Evolutionary conservation across 2,797 vertebrate genomes (phyloP).

Genomic region (Mormyrops boulengeri): DNA sequence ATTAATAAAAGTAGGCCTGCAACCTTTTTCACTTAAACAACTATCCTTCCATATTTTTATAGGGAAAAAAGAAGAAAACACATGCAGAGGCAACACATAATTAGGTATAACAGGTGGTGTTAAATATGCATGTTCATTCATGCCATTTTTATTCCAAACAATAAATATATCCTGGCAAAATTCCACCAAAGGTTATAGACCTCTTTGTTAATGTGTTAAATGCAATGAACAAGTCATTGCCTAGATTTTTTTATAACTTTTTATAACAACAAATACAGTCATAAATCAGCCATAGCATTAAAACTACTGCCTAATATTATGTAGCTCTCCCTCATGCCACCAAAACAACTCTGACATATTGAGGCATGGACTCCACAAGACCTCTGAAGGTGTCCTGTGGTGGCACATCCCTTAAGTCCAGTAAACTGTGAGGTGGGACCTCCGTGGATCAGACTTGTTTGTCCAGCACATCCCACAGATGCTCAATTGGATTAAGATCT

Average conservation of each 20-base stretch:
- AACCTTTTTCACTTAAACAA: neutral
- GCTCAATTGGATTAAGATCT: neutral
- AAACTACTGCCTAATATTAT: neutral
- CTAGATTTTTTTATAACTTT: neutral
- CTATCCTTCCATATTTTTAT: neutral
- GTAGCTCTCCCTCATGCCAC: neutral
- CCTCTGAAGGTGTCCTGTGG: neutral
- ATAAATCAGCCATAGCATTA: neutral
- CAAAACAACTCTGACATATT: neutral
- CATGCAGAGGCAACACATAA: neutral
- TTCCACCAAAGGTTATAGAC: neutral
- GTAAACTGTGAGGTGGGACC: neutral
- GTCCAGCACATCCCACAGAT: neutral
- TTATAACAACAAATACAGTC: neutral
- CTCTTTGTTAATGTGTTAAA: conserved; percentile 3
- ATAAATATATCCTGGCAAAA: neutral
- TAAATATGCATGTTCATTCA: neutral
- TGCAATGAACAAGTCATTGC: neutral
- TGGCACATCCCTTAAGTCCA: neutral
- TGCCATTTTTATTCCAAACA: neutral
- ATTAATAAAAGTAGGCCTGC: neutral
- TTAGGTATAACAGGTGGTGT: conserved; percentile 5
- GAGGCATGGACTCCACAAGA: neutral
- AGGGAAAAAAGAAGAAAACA: neutral
- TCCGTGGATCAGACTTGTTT: neutral